Evolutionary conservation across 2,888 invertebrate genomes (phyloP), one percentile per base, ranked within the genome.

Genomic region (Sympetrum striolatum): DNA sequence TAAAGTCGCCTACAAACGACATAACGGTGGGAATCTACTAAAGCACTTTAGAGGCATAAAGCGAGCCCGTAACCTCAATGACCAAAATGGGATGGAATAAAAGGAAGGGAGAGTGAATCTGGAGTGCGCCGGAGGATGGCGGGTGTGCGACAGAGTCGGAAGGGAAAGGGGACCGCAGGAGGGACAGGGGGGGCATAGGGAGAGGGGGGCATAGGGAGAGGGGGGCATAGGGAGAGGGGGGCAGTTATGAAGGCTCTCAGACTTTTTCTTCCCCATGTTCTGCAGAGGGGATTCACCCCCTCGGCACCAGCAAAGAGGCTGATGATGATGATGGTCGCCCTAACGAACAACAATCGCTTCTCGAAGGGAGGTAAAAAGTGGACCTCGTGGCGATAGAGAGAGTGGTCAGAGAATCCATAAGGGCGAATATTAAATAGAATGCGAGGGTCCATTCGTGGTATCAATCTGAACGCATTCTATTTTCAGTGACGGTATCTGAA

Each of bases 1-100:
- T 82, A 82, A 82, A 58, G 53, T 82, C 82, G 82, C 82, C 25
- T 35, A 58, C 58, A 82, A 82, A 82, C 82, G 82, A 82, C 58
- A 31, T 82, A 82, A 82, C 58, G 53, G 53, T 58, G 35, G 58
- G 80, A 35, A 82, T 82, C 58, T 82, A 35, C n/a, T 31, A 53
- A 82, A 58, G 81, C 25, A 58, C 53, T 58, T 25, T 15, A 14
- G 80, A n/a, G 58, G 58, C 53, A 73, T 73, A 73, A 73, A 73
- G 73, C 73, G 31, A 14, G 25, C 73, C 73, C 73, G 73, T 31
- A 73, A 73, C 73, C 73, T 73, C 73, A 73, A 73, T 73, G 73
- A 73, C 25, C 73, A 31, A 53, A 73, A 73, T 31, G 58, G 58
- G 37, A 44, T 0, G 80, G 37, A 44, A 82, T 53, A 82, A 18